Evolutionary conservation across 1,140 invertebrate species (phyloP), one percentile per base, ranked within the genome.

Genomic region (Zaprionus ghesquierei): DNA sequence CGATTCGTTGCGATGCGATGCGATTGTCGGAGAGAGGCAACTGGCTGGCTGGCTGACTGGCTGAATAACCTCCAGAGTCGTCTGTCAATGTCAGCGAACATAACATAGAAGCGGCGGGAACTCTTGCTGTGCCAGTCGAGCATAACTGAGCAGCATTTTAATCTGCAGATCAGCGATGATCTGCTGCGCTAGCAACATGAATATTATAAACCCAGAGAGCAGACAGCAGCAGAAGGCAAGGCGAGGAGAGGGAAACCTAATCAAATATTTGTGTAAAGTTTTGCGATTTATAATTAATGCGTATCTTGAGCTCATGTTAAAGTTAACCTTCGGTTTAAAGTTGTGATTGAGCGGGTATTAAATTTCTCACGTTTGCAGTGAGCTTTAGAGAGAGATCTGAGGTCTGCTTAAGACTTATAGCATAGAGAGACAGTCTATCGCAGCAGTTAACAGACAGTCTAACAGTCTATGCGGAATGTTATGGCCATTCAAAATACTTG

Each of bases 51-150:
- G 25, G n/a, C n/a, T n/a, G n/a, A n/a, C n/a, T n/a, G 56, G 71
- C 50, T 63, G 63, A 73, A 76, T 74, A 77, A 74, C 75, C 75
- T 77, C 75, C 75, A 63, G 15, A 59, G 70, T 63, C 70, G 75
- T 75, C 75, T 70, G 64, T 77, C 75, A 77, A 77, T 77, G 75
- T 77, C 75, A 77, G 35, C 35, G n/a, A n/a, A 38, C 61, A 64
- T 56, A n/a, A 38, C 61, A 64, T 56, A 58, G 51, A 70, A 62
- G 33, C 51, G 60, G n/a, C n/a, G n/a, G n/a, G n/a, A 70, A 60
- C 65, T 46, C 56, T 41, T 31, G 22, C 10, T 46, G 53, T 35
- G 33, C 22, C 23, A 35, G 20, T 54, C 31, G 38, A 62, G 65
- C 71, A 73, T 73, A 68, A 55, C 55, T 73, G 64, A 68, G 38